Percentiles rank a stretch among this genome's conserved stretches.
phyloP scores from a whole-genome alignment of 2,888 invertebrate genomes.

The Helobdella robusta region DNA sequence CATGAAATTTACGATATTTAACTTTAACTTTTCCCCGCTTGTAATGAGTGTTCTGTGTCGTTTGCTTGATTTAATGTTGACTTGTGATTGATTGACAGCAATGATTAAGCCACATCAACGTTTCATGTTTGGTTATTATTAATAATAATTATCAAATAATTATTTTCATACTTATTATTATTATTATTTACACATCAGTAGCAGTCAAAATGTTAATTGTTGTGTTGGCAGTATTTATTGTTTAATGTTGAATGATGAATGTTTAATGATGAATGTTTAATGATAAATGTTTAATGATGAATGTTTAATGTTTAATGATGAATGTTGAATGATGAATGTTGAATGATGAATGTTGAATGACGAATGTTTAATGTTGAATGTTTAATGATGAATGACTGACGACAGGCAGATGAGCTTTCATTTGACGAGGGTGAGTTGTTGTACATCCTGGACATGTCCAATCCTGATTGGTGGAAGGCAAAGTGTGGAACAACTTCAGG shows the following conservation, averaged over 20 bases:
- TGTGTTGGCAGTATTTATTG: not conserved
- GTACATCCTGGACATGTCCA: slow-evolving; percentile 55
- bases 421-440: slow-evolving; percentile 60
- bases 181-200: not conserved
- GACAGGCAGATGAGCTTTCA: slow-evolving; percentile 55
- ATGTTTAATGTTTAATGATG: too few species aligned
- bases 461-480: slow-evolving; percentile 57
- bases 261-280: too few species aligned
- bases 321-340: too few species aligned
- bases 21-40: too few species aligned
- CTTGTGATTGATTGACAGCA: too few species aligned
- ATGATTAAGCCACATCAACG: too few species aligned
- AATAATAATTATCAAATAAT: not conserved
- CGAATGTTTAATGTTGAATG: not conserved
- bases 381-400: not conserved
- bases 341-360: too few species aligned
- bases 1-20: too few species aligned
- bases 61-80: too few species aligned
- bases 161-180: not conserved
- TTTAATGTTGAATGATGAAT: not conserved
- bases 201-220: not conserved
- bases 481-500: slow-evolving; percentile 54
- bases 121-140: too few species aligned
- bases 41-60: too few species aligned
- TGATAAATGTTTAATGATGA: too few species aligned